Conservation (phyloP, 2,888 invertebrate genomes). For the Fragum sueziense region DNA sequence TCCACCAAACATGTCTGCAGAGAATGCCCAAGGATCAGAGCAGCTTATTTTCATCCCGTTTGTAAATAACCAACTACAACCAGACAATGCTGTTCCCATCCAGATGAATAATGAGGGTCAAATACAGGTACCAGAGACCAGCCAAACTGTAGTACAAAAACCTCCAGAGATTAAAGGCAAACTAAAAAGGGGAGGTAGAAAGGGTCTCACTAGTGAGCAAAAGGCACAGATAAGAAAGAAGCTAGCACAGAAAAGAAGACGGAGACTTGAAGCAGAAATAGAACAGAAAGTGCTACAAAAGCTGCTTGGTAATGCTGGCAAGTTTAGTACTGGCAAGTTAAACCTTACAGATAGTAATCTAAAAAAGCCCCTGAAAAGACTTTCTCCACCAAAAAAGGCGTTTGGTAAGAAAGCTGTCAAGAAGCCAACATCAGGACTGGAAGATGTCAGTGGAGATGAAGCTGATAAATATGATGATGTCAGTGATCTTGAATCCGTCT, state of each 20-base stretch:
- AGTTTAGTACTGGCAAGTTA: not conserved
- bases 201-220: slow-evolving; percentile 3
- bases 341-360: not conserved
- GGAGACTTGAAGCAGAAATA: slow-evolving; percentile 40
- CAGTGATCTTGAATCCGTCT: slow-evolving; percentile 53
- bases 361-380: slow-evolving; percentile 31
- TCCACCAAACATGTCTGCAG: slow-evolving; percentile 22
- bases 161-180: not conserved
- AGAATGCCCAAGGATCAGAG: slow-evolving; percentile 33
- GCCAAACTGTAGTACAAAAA: not conserved
- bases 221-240: slow-evolving; percentile 24
- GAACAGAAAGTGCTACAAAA: slow-evolving; percentile 43
- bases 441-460: slow-evolving; percentile 45
- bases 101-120: slow-evolving; percentile 13
- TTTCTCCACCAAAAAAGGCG: slow-evolving; percentile 21
- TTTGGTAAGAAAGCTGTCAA: not conserved
- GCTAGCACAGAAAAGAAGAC: slow-evolving; percentile 33
- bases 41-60: slow-evolving; percentile 50
- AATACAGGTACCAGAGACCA: not conserved
- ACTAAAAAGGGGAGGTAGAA: not conserved
- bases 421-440: slow-evolving; percentile 1
- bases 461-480: slow-evolving; percentile 42
- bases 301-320: slow-evolving; percentile 20
- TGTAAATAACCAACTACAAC: slow-evolving; percentile 37
- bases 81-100: slow-evolving; percentile 26